Base-by-base conservation (phyloP, 2,797 vertebrate genomes). In the Amblyopsis hoosieri region DNA sequence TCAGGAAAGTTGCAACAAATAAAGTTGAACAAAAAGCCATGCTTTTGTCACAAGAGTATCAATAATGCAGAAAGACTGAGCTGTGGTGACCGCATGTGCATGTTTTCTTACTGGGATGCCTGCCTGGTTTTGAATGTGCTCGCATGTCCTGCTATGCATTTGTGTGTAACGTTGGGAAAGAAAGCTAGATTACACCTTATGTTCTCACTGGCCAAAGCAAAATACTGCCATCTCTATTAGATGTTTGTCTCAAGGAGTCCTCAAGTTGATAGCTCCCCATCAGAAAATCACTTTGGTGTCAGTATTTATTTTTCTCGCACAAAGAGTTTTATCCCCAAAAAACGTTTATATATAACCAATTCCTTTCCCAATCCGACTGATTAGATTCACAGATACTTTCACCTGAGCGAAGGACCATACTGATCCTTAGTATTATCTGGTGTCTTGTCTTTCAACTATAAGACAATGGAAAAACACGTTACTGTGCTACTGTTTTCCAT, bases 101-200 rank as follows among this genome's bases (percentile, higher is more conserved):
- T 75, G 90, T 69, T 79, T 87, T 80, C 75, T 17, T 85, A 73
- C 72, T 64, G 75, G 74, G 75, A 81, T 87, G 91, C 93, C 84
- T 94, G 93, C 91, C 89, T 92, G 89, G 77, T 68, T 80, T 77
- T 89, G 84, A 87, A 87, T 90, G 86, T 85, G 87, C 87, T 88
- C 75, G 89, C 90, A 90, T 90, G 89, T 78, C 75, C 83, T 81
- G 83, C 89, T 89, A 66, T 89, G 91, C 88, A 85, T 91, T 86
- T 91, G 84, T 91, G 78, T 91, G 87, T 86, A 85, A 87, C 74
- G 86, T 89, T 90, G 86, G 85, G 88, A 90, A 91, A 89, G 85
- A 87, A 91, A 93, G 93, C 95, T 96, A 96, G 96, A 98, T 99
- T 97, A 98, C 97, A 97, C 97, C 96, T 96, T 90, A 86, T 78